Evolutionary conservation across 2,113 vertebrate species (phyloP).

Genomic region (Loxodonta africana): DNA sequence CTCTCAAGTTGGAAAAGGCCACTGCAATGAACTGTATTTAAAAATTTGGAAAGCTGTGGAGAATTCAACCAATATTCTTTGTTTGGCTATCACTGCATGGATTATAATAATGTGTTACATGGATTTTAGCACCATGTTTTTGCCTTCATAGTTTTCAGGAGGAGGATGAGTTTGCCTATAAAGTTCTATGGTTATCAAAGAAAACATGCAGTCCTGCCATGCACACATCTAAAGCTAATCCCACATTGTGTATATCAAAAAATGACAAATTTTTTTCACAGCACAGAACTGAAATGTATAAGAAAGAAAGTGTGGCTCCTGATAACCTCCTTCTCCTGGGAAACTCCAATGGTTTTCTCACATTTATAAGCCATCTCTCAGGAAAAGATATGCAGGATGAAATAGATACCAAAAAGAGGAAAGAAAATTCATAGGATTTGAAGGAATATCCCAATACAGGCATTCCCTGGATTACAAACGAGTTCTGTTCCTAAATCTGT

Average conservation of each 20-base stretch:
- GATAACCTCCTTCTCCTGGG: neutral
- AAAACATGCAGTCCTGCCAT: neutral
- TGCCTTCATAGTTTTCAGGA: neutral
- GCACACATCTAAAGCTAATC: neutral
- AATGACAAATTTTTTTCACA: neutral
- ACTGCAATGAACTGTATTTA: neutral
- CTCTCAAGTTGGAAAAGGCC: neutral
- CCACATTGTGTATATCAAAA: neutral
- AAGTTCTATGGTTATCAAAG: neutral
- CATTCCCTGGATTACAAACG: too few species aligned
- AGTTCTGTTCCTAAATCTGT: too few species aligned
- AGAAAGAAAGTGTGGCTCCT: neutral
- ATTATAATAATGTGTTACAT: neutral
- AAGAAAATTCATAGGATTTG: neutral
- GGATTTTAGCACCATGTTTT: neutral
- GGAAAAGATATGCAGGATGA: neutral
- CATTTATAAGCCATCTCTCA: neutral
- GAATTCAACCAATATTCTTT: neutral
- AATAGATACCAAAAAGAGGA: neutral
- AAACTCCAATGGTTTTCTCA: neutral
- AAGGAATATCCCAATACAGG: conserved; percentile 1
- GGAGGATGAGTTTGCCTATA: neutral
- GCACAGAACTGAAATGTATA: neutral
- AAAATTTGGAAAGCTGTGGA: neutral
- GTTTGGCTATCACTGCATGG: neutral